These are phyloP conservation scores for Geophilus truncorum DNA, from an alignment of 2,888 invertebrate genomes.

Conservation along the genomic window DNA sequence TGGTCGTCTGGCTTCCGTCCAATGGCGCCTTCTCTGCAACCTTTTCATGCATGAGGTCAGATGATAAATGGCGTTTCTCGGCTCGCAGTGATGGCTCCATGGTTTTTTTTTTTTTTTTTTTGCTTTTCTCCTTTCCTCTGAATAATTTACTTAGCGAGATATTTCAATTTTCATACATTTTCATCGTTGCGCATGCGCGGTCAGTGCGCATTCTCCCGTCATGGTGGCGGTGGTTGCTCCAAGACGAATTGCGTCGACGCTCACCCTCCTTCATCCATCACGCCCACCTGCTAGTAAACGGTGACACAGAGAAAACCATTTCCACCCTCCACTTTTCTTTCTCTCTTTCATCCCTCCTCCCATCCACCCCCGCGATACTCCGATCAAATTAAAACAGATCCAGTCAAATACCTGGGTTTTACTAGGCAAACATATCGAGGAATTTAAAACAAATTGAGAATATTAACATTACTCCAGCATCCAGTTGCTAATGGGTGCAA, in stretches of 20 bases:
- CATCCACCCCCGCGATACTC: neutral
- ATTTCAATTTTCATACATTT: neutral
- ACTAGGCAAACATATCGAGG: neutral
- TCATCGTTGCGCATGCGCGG: neutral
- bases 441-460: neutral
- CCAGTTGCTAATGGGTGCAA: neutral
- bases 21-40: neutral
- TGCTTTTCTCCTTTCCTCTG: too few species aligned
- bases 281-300: constrained; percentile 4
- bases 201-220: neutral
- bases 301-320: neutral
- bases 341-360: neutral
- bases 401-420: neutral
- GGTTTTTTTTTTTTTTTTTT: neutral
- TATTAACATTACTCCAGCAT: neutral
- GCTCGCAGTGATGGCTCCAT: neutral
- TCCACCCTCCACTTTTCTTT: neutral
- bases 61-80: neutral
- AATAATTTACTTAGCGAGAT: neutral
- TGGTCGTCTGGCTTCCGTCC: constrained; percentile 1
- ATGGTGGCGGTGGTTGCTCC: neutral
- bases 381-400: neutral
- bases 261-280: neutral
- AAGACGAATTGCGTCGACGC: constrained; percentile 4
- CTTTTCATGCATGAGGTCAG: neutral